Evolutionary conservation across 2,113 vertebrate species (phyloP), one percentile per base, ranked within the genome.

Genomic region (Meriones unguiculatus): DNA sequence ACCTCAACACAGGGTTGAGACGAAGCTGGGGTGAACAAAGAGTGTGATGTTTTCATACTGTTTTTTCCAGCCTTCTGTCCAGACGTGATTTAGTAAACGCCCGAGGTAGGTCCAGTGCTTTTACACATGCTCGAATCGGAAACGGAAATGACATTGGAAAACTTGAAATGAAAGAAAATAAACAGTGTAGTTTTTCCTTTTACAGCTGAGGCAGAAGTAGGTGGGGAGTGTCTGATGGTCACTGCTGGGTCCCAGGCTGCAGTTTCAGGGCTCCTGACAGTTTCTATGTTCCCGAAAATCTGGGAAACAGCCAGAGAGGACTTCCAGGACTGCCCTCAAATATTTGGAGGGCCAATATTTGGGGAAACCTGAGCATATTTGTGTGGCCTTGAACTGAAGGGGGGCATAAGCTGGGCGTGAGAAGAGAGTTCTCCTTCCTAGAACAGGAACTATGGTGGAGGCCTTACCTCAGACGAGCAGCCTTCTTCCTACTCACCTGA

Each of bases 351-450:
- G 8, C 7, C 52, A 59, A 9, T 64, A 81, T 88, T 96, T 93
- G 85, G 81, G 52, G 85, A 93, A 89, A 38, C 50, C 24, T 87
- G 17, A 54, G 20, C 77, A 2, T 46, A 67, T 91, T 89, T 90
- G 73, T 81, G 96, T 85, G 93, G 24, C 84, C 77, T 94, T 94
- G 46, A 32, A 72, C 30, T 57, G 81, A 78, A 93, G 92, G n/a
- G 25, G 91, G 78, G 17, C 88, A 67, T 67, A 90, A 32, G n/a
- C 46, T 93, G 70, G 85, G 87, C n/a, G 0, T 20, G 62, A 30
- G 35, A 81, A n/a, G 85, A 90, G 62, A 62, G 15, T 24, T 38
- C 64, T 59, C 70, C 52, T 41, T 76, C 84, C 75, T 52, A 14
- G 80, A 86, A 38, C 24, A 15, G 30, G 32, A 67, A 77, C 24